Evolutionary conservation across 2,113 vertebrate species (phyloP), one percentile per base, ranked within the genome.

Genomic region (Ia io): DNA sequence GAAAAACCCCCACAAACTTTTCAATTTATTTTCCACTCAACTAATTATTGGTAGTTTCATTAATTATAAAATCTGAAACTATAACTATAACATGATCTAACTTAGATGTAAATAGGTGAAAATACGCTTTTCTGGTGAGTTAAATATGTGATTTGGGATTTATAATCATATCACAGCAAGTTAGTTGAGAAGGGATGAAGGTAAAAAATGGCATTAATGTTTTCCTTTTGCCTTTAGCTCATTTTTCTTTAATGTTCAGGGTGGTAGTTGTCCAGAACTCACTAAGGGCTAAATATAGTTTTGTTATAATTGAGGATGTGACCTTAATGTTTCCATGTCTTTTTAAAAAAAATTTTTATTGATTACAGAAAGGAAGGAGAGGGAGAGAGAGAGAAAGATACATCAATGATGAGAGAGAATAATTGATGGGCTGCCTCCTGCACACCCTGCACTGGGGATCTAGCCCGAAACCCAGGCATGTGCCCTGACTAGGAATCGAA

Each of bases 121-220:
- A 92, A 93, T 91, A 25, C 65, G 18, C 42, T 93, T 93, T 92
- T 94, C 47, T 94, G 65, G 23, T 77, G 42, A 95, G 32, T 84
- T 79, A 79, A 88, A 63, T 69, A n/a, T 49, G 30, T 70, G 65
- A 77, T 70, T 93, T 96, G 61, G 69, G 20, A 70, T 92, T 92
- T 96, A 22, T 87, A 82, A 61, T 90, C 5, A 85, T 0, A 76
- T 94, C 11, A 56, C 5, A 88, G 28, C 10, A 80, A 91, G 53
- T 9, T 90, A 65, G 23, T 82, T 92, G 49, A 85, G n/a, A 92
- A 88, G 13, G 23, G 65, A 67, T 85, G 42, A 78, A 82, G 18
- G 35, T 37, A 85, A 67, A 67, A 67, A 32, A 63, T 30, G 23
- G 14, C 0, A 77, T 92, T 84, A 76, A 44, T 51, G 2, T 23